Evolutionary conservation across 2,888 invertebrate species (phyloP), one percentile per base, ranked within the genome.

Genomic region (Stenurella melanura): DNA sequence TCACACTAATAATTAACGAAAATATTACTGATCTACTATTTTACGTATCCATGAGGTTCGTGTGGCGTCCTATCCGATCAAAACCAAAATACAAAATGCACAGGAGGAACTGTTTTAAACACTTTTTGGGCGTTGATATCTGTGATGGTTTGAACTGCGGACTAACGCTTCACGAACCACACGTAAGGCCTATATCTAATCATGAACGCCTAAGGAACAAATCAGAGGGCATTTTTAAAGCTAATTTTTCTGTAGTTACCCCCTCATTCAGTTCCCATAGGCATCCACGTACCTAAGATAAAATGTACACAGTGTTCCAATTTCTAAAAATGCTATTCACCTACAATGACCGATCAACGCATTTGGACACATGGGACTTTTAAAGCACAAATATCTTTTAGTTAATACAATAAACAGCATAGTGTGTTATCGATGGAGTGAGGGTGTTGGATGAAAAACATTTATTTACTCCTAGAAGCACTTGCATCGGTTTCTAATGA

Each of bases 241-340:
- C 6, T n/a, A 50, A 50, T 15, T 50, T 50, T 4, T n/a, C n/a
- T 50, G 3, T 0, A 50, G 7, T 50, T 50, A 50, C 50, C n/a
- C 64, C 9, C 42, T 42, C 1, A 6, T 6, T 11, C 6, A 19
- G 42, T 42, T 42, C 15, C 42, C 17, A 9, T 2, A 18, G 64
- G 64, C 64, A 42, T 12, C 64, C 64, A 38, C 11, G 64, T 42
- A 42, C 64, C 64, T 64, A 83, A 82, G 79, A 79, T 81, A 80
- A 84, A 82, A 80, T 82, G 78, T 83, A 84, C 81, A 84, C 81
- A 84, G 74, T 80, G 80, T 80, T 80, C 80, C 80, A 81, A 78
- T 80, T 80, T 78, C 81, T 81, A 81, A 80, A 78, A 80, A 80
- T 77, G 77, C 80, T 80, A 78, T 76, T 63, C 76, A 76, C 75